A percentile compares a stretch with the other conserved stretches of the same genome.
phyloP scores from a whole-genome alignment of 1,140 invertebrate species.

The Stegodyphus dumicola region DNA sequence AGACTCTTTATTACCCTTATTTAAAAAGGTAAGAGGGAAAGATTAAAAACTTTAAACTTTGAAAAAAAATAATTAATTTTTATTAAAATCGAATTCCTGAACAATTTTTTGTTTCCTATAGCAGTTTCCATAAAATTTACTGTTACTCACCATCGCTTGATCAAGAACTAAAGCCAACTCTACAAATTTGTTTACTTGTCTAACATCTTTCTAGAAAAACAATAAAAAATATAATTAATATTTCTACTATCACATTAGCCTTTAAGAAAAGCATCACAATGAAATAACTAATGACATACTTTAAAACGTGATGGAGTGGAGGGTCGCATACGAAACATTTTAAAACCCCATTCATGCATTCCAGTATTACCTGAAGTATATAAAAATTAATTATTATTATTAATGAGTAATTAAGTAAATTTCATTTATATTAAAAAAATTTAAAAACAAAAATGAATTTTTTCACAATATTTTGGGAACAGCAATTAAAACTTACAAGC shows the following conservation, averaged over 20 bases:
- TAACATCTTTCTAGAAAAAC: conserved; percentile 75
- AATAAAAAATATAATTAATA: no score
- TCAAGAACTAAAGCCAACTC: conserved; percentile 92
- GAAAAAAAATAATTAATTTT: no score
- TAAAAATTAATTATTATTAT: background rate
- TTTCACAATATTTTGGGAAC: no score
- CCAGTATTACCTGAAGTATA: conserved; percentile 75
- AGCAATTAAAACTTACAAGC: no score
- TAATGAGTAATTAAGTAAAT: background rate
- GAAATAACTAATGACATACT: conserved; percentile 15
- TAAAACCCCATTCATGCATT: conserved; percentile 78
- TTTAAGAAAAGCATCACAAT: background rate
- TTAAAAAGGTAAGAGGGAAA: no score
- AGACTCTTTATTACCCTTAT: no score
- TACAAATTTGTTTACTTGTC: conserved; percentile 90
- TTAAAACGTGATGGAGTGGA: conserved; percentile 36
- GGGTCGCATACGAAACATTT: conserved; percentile 64
- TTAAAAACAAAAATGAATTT: background rate
- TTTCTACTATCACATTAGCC: no score
- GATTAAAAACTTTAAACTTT: no score
- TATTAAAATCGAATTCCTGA: no score
- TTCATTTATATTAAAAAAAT: background rate
- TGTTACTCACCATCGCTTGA: conserved; percentile 82
- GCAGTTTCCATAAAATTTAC: background rate
- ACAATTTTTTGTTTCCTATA: no score